Evolutionary conservation across 2,797 vertebrate species (phyloP).

Genomic region (Mycteria americana): DNA sequence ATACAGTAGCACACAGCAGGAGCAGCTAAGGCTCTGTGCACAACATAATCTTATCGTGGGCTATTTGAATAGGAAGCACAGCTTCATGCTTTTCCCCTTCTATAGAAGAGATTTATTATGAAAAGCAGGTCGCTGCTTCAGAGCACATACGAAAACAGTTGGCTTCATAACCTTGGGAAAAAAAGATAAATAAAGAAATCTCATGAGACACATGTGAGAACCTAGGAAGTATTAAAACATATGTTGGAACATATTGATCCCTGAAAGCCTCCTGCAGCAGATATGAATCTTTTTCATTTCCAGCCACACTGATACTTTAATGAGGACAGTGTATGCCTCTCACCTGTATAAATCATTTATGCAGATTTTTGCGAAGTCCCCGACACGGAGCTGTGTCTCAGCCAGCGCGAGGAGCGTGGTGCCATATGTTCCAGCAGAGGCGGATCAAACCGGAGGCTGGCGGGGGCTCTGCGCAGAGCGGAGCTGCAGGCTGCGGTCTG

Average conservation of each 20-base stretch:
- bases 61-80: background rate
- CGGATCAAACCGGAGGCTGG: fast-evolving
- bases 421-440: background rate
- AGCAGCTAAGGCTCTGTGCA: background rate
- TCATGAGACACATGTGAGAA: conserved; percentile 45
- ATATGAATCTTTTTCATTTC: background rate
- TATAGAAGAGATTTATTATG: conserved; percentile 19
- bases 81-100: background rate
- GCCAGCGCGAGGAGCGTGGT: fast-evolving
- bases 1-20: background rate
- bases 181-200: conserved; percentile 59
- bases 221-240: conserved; percentile 56
- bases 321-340: background rate
- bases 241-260: conserved; percentile 65
- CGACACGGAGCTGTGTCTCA: fast-evolving
- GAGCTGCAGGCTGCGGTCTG: background rate
- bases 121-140: conserved; percentile 13
- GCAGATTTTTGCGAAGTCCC: background rate
- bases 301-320: background rate
- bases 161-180: conserved; percentile 42
- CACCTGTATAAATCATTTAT: background rate
- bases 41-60: background rate
- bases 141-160: conserved; percentile 25
- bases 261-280: conserved; percentile 13
- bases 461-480: background rate